Evolutionary conservation across 1,140 invertebrate species (phyloP), one percentile per base, ranked within the genome.

Genomic region (Lordiphosa mommai): DNA sequence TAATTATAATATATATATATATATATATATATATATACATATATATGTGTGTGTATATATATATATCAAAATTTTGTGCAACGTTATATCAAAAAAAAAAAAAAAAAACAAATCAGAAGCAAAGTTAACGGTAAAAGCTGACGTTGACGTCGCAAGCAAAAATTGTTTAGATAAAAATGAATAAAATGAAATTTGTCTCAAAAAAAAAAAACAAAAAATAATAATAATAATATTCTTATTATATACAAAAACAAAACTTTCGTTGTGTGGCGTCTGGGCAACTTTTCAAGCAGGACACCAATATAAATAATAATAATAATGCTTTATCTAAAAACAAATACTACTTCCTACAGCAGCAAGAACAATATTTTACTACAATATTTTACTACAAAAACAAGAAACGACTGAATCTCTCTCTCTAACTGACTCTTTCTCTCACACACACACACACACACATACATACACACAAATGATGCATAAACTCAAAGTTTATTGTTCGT

Each of bases 61-160:
- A 61, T 76, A 49, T 68, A 64, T 82, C 56, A 66, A 80, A 82
- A 82, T 76, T 74, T 82, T 80, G 76, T 68, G 76, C 76, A 80
- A 80, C 76, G 52, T 82, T 80, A 84, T 82, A 84, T 84, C 72
- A 77, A 82, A 84, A 74, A 1, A n/a, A 23, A 50, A 61, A 47
- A 50, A 50, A 50, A 32, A 61, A 53, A 55, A 38, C 34, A 30
- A 55, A 43, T 14, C 23, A 43, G 40, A 43, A 43, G 23, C 6
- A 27, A 27, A 27, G 23, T 27, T 27, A 27, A 27, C 23, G 23
- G 23, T 23, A 23, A 23, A 4, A n/a, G n/a, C n/a, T n/a, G n/a
- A n/a, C n/a, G n/a, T n/a, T n/a, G n/a, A n/a, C n/a, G n/a, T 34
- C 14, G 36, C 34, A 13, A 41, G 23, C 8, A 41, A 60, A 23